These are phyloP conservation scores for Darevskia mixta DNA, from an alignment of 2,797 vertebrate genomes.

Conservation along the genomic window DNA sequence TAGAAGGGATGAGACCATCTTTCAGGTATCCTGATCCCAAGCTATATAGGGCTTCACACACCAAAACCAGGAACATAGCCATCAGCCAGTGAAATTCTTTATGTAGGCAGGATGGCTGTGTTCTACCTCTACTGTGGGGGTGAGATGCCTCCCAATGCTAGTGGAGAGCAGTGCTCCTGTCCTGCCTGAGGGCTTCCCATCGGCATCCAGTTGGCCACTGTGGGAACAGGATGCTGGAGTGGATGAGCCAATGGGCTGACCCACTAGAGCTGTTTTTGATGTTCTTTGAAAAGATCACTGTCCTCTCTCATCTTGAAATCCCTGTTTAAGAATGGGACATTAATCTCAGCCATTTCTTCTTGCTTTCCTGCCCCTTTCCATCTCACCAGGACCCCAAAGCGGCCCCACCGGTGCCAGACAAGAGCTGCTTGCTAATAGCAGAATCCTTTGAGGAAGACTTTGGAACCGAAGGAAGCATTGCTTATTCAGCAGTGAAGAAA, in stretches of 20 bases:
- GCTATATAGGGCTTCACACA: too few species aligned
- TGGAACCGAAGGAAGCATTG: conserved; percentile 26
- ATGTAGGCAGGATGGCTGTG: neutral
- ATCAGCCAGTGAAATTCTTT: too few species aligned
- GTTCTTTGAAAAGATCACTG: neutral
- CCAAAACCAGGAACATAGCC: too few species aligned
- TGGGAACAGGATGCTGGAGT: neutral
- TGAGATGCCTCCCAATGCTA: neutral
- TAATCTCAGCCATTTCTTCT: neutral
- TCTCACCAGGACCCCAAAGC: conserved; percentile 41
- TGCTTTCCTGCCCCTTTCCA: neutral
- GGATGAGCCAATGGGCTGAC: neutral
- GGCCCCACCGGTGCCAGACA: conserved; percentile 79
- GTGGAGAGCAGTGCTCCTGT: neutral
- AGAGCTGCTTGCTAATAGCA: conserved; percentile 60
- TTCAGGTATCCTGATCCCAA: too few species aligned
- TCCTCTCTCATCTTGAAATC: neutral
- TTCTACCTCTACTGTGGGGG: too few species aligned
- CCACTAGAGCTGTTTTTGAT: neutral
- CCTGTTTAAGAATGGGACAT: neutral
- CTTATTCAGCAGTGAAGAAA: conserved; percentile 81
- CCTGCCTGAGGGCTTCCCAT: neutral
- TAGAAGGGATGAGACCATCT: too few species aligned
- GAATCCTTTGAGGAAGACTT: conserved; percentile 37
- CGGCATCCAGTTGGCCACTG: neutral